A percentile compares a stretch with the other conserved stretches of the same genome.
phyloP scores from a whole-genome alignment of 2,888 invertebrate species.

The Eulithis testata region DNA sequence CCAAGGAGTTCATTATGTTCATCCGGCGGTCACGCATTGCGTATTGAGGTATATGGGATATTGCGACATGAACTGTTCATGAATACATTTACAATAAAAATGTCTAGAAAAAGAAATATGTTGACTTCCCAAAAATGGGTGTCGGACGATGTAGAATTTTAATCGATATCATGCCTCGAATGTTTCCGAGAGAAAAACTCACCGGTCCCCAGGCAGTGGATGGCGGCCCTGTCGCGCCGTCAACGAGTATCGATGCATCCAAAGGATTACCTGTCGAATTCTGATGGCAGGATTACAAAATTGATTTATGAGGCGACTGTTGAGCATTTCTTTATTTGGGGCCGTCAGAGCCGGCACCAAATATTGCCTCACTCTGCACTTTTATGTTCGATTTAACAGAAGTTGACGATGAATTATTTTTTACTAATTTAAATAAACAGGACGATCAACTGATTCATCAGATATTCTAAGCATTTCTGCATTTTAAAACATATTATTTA shows the following conservation, averaged over 20 bases:
- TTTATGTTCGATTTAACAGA: constrained; percentile 51
- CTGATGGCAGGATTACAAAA: constrained; percentile 63
- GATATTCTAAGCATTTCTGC: constrained; percentile 25
- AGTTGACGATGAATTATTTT: constrained; percentile 7
- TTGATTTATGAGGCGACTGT: constrained; percentile 60
- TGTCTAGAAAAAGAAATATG: constrained; percentile 54
- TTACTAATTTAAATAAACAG: constrained; percentile 13
- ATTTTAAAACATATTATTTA: constrained; percentile 35
- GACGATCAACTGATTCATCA: constrained; percentile 18
- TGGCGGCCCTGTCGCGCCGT: constrained; percentile 37
- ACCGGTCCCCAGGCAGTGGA: constrained; percentile 48
- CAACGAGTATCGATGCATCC: constrained; percentile 50
- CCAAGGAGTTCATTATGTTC: constrained; percentile 67
- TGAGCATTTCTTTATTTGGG: constrained; percentile 57
- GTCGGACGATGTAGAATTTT: constrained; percentile 63
- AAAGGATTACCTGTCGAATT: constrained; percentile 69
- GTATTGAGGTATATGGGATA: constrained; percentile 70
- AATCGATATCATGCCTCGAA: constrained; percentile 64
- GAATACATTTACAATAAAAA: constrained; percentile 52
- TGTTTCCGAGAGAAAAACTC: constrained; percentile 51
- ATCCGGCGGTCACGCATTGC: constrained; percentile 75
- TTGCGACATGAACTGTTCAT: constrained; percentile 61
- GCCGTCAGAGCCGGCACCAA: constrained; percentile 35
- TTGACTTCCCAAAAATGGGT: constrained; percentile 61
- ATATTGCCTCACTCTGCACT: constrained; percentile 43